Conservation (phyloP, 2,888 invertebrate species). For the Ennomos fuscantarius region DNA sequence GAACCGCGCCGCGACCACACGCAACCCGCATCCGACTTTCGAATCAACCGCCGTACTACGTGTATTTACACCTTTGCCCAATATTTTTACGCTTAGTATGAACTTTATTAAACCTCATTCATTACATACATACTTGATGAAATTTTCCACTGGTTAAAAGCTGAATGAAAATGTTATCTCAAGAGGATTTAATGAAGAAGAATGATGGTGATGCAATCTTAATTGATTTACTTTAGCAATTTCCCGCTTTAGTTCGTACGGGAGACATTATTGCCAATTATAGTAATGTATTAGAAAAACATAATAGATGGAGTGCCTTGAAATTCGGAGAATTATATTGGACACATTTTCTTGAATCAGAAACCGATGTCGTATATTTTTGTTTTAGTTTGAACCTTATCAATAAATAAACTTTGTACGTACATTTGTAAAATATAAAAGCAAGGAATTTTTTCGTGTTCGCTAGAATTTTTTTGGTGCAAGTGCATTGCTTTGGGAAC, state of each 20-base stretch:
- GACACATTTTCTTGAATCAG: no score
- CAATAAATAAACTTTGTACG: background rate
- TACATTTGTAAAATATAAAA: constrained; percentile 1
- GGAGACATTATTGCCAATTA: constrained; percentile 27
- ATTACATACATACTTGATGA: background rate
- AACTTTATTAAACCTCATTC: background rate
- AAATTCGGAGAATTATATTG: background rate
- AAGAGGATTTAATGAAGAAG: constrained; percentile 21
- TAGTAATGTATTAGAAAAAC: constrained; percentile 34
- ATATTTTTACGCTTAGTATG: constrained; percentile 13
- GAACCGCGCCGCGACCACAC: constrained; percentile 64
- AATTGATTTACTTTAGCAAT: constrained; percentile 33
- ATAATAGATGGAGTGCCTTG: constrained; percentile 22
- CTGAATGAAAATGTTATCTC: constrained; percentile 12
- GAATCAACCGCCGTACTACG: constrained; percentile 28
- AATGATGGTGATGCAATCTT: constrained; percentile 28
- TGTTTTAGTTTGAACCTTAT: no score
- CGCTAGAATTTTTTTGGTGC: constrained; percentile 45
- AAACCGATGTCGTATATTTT: no score
- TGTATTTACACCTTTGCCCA: constrained; percentile 31
- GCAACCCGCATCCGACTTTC: constrained; percentile 49
- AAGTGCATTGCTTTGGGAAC: constrained; percentile 25
- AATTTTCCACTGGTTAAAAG: background rate
- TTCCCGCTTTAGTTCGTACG: constrained; percentile 27
- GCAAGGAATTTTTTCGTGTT: constrained; percentile 13